phyloP scores from a whole-genome alignment of 2,113 vertebrate genomes.

The Lanius collurio region DNA sequence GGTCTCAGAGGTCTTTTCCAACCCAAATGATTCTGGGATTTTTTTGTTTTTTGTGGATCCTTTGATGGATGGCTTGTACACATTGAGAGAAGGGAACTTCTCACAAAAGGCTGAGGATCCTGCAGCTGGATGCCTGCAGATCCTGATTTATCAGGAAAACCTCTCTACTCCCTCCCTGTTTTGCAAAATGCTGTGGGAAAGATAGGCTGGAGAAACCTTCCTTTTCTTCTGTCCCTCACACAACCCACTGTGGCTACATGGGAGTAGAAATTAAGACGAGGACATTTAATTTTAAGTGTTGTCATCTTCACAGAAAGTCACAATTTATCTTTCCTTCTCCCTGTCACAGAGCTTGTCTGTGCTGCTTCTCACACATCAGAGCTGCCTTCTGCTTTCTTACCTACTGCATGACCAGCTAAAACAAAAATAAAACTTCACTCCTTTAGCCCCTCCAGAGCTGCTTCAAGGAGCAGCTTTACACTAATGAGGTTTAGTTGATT shows the following conservation, averaged over 20 bases:
- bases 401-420: neutral
- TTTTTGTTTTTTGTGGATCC: neutral
- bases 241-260: accelerated
- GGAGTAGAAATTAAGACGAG: neutral
- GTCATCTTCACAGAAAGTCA: neutral
- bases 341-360: neutral
- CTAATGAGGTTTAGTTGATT: neutral
- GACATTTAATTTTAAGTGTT: neutral
- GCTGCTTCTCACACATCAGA: neutral
- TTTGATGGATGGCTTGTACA: neutral
- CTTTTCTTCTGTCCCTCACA: neutral
- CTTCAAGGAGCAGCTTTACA: neutral
- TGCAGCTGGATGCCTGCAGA: neutral
- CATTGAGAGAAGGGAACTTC: neutral
- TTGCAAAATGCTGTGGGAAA: neutral
- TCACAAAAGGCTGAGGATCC: neutral
- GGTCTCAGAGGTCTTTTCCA: neutral
- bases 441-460: neutral
- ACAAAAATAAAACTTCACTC: neutral
- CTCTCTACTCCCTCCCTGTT: neutral
- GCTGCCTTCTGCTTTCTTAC: neutral
- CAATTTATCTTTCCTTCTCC: neutral
- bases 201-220: neutral
- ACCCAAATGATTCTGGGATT: neutral
- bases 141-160: neutral